Percentiles rank a stretch among this genome's conserved stretches.
Evolutionary conservation across 2,888 invertebrate species (phyloP).

Genomic region (Mycalesis mineus): DNA sequence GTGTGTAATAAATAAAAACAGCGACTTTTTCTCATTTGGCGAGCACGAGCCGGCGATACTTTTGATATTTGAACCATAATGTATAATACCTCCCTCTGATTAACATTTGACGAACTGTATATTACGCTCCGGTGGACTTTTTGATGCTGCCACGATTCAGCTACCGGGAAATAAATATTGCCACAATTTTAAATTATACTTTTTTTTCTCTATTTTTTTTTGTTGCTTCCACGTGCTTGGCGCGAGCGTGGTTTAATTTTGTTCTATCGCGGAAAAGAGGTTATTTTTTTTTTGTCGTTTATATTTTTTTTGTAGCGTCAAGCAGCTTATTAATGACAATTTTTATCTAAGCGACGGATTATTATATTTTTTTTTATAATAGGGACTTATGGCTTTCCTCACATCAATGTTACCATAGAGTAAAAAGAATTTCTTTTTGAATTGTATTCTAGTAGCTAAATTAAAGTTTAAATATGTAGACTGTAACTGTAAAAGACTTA

Average conservation of each 20-base stretch:
- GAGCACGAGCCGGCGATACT: slow-evolving; percentile 51
- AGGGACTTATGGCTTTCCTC: too few relatives aligned
- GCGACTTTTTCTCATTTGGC: slow-evolving; percentile 53
- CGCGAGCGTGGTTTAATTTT: slow-evolving; percentile 9
- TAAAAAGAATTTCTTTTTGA: too few relatives aligned
- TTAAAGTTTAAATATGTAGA: too few relatives aligned
- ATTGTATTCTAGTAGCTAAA: too few relatives aligned
- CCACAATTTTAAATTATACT: slow-evolving; percentile 26
- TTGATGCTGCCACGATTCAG: slow-evolving; percentile 52
- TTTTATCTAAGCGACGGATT: too few relatives aligned
- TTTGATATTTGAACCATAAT: slow-evolving; percentile 74
- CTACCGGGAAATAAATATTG: slow-evolving; percentile 42
- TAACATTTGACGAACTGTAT: slow-evolving; percentile 73
- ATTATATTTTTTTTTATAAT: too few relatives aligned
- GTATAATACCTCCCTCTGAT: slow-evolving; percentile 70
- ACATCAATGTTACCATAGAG: too few relatives aligned
- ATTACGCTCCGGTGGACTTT: slow-evolving; percentile 69
- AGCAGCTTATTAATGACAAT: too few relatives aligned
- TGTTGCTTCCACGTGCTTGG: slow-evolving; percentile 9
- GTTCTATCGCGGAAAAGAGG: not conserved
- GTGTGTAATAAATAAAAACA: slow-evolving; percentile 14
- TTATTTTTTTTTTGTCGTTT: not conserved
- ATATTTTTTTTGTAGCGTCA: too few relatives aligned
- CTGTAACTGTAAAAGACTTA: too few relatives aligned
- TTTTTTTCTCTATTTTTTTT: slow-evolving; percentile 14